phyloP scores from a whole-genome alignment of 2,797 vertebrate genomes.

The Antrozous pallidus region DNA sequence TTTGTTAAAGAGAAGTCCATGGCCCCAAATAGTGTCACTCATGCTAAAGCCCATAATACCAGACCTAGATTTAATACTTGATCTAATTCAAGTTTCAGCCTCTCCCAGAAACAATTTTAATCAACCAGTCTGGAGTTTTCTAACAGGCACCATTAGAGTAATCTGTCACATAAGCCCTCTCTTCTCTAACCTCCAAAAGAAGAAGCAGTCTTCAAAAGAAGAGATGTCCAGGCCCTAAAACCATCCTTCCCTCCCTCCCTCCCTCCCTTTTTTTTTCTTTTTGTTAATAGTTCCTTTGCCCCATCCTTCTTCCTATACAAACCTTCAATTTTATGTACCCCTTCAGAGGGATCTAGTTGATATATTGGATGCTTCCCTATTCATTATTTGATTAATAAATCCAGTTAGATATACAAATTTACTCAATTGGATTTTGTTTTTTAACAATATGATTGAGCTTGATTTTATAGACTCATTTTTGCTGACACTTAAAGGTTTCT shows the following conservation, averaged over 20 bases:
- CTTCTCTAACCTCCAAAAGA: neutral
- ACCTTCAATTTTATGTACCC: no score
- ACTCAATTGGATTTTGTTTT: neutral
- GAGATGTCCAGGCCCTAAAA: no score
- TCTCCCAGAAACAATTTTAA: neutral
- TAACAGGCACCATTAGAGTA: neutral
- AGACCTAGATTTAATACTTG: neutral
- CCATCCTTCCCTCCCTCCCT: no score
- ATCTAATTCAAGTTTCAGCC: neutral
- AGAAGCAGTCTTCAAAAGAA: no score
- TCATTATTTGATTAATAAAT: neutral
- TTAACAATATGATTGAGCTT: neutral
- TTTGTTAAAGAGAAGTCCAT: neutral
- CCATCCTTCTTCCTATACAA: no score
- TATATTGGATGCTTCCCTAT: neutral
- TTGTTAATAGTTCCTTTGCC: no score
- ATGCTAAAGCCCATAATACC: neutral
- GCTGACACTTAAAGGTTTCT: neutral
- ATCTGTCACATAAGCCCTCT: neutral
- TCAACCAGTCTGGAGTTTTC: neutral
- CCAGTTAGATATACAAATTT: neutral
- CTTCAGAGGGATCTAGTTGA: neutral
- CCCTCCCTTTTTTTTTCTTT: no score
- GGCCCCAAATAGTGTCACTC: neutral
- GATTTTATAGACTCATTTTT: neutral